phyloP scores from a whole-genome alignment of 2,113 vertebrate genomes.

The Chaenocephalus aceratus region DNA sequence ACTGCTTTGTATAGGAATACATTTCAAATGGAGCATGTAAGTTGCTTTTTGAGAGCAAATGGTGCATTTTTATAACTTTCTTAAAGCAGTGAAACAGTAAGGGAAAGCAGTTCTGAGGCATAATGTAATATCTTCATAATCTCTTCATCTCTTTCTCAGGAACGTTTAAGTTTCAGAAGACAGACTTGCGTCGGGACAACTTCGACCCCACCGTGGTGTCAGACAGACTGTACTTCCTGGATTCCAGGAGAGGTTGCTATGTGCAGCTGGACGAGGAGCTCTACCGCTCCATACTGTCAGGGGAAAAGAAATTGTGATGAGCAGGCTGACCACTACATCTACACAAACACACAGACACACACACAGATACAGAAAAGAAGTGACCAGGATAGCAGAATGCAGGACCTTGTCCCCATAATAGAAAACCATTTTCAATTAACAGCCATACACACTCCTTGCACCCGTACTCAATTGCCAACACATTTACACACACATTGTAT shows the following conservation, averaged over 20 bases:
- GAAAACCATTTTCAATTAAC: constrained; percentile 31
- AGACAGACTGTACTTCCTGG: constrained; percentile 93
- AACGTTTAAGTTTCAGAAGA: constrained; percentile 98
- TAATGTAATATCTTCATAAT: background rate
- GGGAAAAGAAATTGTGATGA: constrained; percentile 92
- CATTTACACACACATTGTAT: constrained; percentile 21
- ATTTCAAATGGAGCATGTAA: background rate
- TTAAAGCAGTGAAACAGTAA: background rate
- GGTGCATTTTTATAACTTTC: background rate
- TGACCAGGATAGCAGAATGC: constrained; percentile 53
- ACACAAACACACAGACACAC: constrained; percentile 18
- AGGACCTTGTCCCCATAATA: constrained; percentile 23
- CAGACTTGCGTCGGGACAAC: constrained; percentile 90
- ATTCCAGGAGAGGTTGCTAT: constrained; percentile 88
- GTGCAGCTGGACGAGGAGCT: constrained; percentile 83
- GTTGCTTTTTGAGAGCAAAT: background rate
- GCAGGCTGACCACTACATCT: constrained; percentile 47
- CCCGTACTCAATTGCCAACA: constrained; percentile 31
- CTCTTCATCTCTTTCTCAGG: constrained; percentile 79
- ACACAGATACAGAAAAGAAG: constrained; percentile 36
- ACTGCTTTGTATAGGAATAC: background rate
- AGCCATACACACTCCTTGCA: constrained; percentile 59
- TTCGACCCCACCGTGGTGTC: constrained; percentile 87
- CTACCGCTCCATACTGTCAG: constrained; percentile 87
- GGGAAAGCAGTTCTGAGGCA: background rate